phyloP scores from a whole-genome alignment of 64 coral and sea anemone genomes.

The Catalaphyllia jardinei region DNA sequence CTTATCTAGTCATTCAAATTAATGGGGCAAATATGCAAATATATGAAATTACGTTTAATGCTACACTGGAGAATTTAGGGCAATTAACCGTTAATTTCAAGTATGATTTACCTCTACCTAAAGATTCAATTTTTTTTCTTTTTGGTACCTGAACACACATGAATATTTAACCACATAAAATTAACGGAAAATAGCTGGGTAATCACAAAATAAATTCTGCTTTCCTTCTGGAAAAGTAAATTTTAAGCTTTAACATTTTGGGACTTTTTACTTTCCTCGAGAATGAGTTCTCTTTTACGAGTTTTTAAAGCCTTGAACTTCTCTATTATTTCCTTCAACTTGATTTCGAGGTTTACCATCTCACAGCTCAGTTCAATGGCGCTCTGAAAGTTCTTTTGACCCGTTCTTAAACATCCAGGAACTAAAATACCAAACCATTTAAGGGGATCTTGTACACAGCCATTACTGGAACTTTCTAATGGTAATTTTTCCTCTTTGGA shows the following conservation, averaged over 20 bases:
- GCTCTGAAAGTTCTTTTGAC: constrained; percentile 70
- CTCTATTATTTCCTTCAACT: constrained; percentile 55
- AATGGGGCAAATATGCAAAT: no score
- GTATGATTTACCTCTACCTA: background rate
- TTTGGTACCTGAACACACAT: constrained; percentile 21
- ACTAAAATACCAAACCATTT: constrained; percentile 95
- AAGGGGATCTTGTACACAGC: constrained; percentile 56
- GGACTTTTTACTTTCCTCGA: background rate
- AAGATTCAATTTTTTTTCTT: background rate
- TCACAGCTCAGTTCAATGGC: constrained; percentile 82
- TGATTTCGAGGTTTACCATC: constrained; percentile 65
- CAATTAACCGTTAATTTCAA: background rate
- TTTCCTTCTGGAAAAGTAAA: background rate
- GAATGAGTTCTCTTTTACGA: background rate
- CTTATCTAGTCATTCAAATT: no score
- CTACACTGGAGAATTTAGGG: no score
- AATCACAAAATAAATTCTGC: background rate
- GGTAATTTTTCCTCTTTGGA: background rate
- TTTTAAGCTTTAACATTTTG: background rate
- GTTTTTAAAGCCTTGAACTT: constrained; percentile 29
- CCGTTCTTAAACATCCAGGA: constrained; percentile 70
- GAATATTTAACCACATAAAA: constrained; percentile 23
- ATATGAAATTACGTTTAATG: no score
- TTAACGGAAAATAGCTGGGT: background rate
- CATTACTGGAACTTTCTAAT: background rate